These are phyloP conservation scores for Leptodactylus fallax DNA, from an alignment of 2,797 vertebrate species.

Conservation along the genomic window DNA sequence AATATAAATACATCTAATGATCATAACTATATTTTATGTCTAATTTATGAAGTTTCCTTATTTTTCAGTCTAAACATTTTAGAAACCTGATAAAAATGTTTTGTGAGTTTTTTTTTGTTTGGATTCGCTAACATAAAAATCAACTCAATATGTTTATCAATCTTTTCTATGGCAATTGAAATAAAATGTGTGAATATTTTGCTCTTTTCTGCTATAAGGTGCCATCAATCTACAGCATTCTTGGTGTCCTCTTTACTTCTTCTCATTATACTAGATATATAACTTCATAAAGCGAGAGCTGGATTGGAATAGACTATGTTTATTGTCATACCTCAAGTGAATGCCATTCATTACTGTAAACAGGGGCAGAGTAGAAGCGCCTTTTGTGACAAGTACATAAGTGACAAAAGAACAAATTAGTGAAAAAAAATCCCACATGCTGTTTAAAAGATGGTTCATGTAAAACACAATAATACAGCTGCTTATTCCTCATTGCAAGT, in stretches of 20 bases:
- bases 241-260: constrained; percentile 44
- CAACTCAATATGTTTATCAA: not conserved
- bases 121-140: not conserved
- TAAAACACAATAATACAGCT: constrained; percentile 2
- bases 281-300: constrained; percentile 31
- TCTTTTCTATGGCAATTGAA: constrained; percentile 32
- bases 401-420: constrained; percentile 43
- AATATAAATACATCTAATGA: not conserved
- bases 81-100: constrained; percentile 1
- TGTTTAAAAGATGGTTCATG: constrained; percentile 12
- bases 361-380: constrained; percentile 17
- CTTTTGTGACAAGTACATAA: constrained; percentile 35
- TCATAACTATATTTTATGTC: not conserved
- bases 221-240: constrained; percentile 48
- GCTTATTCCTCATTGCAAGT: constrained; percentile 32
- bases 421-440: constrained; percentile 25
- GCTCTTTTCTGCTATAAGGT: constrained; percentile 30
- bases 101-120: not conserved
- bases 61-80: not conserved
- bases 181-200: constrained; percentile 35
- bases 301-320: constrained; percentile 42
- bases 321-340: constrained; percentile 45
- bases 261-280: constrained; percentile 59
- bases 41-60: not conserved
- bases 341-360: constrained; percentile 52